Percentiles rank a stretch among this genome's conserved stretches.
phyloP scores from a whole-genome alignment of 2,797 vertebrate species.

The Falco berigora region DNA sequence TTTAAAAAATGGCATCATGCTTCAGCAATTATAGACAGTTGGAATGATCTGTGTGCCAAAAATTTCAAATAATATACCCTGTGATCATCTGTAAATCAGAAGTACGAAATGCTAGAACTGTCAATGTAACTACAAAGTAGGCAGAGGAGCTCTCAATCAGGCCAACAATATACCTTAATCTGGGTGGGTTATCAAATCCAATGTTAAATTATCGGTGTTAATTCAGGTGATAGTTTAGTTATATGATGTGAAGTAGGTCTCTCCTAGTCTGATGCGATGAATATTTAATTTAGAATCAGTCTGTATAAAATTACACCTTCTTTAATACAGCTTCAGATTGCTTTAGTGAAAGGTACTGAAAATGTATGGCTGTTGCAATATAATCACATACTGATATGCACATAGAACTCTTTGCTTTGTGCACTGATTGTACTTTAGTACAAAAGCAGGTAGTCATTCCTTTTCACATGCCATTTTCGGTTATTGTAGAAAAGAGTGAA shows the following conservation, averaged over 20 bases:
- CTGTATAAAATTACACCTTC: background rate
- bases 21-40: background rate
- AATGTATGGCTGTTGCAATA: background rate
- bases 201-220: background rate
- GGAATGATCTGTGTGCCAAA: background rate
- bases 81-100: background rate
- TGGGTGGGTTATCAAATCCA: background rate
- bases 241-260: background rate
- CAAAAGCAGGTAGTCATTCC: background rate
- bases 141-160: background rate
- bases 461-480: background rate
- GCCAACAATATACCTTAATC: background rate
- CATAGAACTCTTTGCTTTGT: background rate
- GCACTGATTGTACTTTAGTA: background rate
- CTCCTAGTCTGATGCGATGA: background rate
- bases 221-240: background rate
- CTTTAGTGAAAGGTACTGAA: background rate
- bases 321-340: background rate
- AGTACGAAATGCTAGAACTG: background rate
- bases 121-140: background rate
- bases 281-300: slow-evolving; percentile 24
- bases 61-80: background rate
- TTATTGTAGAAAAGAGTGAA: background rate
- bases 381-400: background rate
- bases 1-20: background rate